Evolutionary conservation across 2,113 vertebrate species (phyloP), one percentile per base, ranked within the genome.

Genomic region (Neolamprologus brichardi): DNA sequence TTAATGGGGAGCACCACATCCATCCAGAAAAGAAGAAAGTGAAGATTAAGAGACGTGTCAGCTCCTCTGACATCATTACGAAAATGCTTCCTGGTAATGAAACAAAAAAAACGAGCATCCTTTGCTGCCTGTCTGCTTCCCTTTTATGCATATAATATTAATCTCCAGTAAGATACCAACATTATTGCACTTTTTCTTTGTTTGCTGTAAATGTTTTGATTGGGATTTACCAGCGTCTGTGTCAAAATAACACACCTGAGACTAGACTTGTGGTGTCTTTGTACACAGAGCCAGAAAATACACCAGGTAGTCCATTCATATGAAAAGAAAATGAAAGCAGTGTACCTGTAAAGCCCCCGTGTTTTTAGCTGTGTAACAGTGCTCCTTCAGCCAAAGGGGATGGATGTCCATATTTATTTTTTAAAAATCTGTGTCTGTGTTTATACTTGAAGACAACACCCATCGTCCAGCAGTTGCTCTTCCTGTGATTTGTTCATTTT

Each of bases 41-140:
- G 37, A 58, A 81, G 79, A 88, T 89, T 62, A 87, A 78, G 83
- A 67, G 72, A 89, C 54, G 13, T 83, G 51, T 87, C 80, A 49
- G 52, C 28, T 77, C 5, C n/a, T 10, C 25, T 88, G 88, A 88
- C 84, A 79, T 72, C 44, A 80, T 90, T 82, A 87, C 6, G 2
- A 30, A 77, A 13, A 51, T 13, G 25, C 23, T 86, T 88, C 70
- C 84, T 79, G 10, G 32, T 62, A 54, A 37, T 32, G 20, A 79
- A 82, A 72, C 53, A 87, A 39, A 79, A 82, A 62, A 84, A 84
- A 78, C 49, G 79, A 17, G 25, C 9, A 32, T 51, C 44, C 6
- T 51, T 51, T 77, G 25, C 11, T 51, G 25, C 10, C 44, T 51
- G 44, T 32, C 15, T 77, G 25, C 25, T 77, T 77, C 17, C 10